A percentile compares a stretch with the other conserved stretches of the same genome.
Conservation (phyloP, 1,140 invertebrate genomes). For the Fragariocoptes setiger region DNA sequence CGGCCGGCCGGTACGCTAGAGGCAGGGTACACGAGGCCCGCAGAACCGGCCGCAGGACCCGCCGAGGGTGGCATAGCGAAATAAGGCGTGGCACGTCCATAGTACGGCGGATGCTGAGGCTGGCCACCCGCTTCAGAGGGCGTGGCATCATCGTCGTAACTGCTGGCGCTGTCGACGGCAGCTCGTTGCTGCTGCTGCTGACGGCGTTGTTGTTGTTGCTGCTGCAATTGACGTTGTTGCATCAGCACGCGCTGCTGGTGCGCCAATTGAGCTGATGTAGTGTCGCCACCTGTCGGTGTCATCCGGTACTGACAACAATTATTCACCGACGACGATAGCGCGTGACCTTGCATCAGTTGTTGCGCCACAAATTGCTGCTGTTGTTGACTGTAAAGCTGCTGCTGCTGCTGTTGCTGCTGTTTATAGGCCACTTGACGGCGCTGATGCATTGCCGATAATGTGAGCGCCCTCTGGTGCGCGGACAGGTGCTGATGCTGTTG, state of each 20-base stretch:
- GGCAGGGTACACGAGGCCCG: too few relatives aligned
- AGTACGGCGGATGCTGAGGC: too few relatives aligned
- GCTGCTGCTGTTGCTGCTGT: not conserved
- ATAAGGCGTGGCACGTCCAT: too few relatives aligned
- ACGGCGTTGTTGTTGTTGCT: not conserved
- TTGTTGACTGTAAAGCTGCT: not conserved
- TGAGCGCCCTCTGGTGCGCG: not conserved
- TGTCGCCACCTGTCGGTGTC: not conserved
- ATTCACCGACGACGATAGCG: not conserved
- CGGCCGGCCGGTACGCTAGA: not conserved
- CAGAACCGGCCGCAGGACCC: not conserved
- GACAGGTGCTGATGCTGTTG: not conserved
- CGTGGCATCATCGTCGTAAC: too few relatives aligned
- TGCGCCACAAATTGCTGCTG: not conserved
- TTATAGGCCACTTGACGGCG: not conserved
- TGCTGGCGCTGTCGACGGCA: too few relatives aligned
- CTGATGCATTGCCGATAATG: not conserved
- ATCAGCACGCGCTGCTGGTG: not conserved
- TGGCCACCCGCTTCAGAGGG: too few relatives aligned
- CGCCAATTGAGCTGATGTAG: not conserved
- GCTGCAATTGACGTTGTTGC: not conserved
- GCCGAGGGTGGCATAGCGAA: not conserved
- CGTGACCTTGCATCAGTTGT: not conserved
- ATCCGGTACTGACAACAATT: not conserved
- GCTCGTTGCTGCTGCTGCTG: not conserved